Evolutionary conservation across 1,140 invertebrate genomes (phyloP), one percentile per base, ranked within the genome.

Genomic region (Zeugodacus cucurbitae): DNA sequence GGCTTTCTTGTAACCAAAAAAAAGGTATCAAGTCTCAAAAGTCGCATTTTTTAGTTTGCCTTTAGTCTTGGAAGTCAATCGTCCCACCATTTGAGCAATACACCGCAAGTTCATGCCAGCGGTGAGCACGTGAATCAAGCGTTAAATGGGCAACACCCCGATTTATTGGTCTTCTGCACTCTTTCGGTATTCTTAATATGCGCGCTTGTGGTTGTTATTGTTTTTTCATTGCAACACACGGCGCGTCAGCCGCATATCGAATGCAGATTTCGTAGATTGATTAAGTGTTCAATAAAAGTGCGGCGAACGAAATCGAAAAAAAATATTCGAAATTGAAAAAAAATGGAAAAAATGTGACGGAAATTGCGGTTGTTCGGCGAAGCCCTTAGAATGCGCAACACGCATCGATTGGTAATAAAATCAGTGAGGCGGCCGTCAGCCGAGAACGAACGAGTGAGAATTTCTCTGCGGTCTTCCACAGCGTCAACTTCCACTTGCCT

Each of bases 131-230:
- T 48, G n/a, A 26, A 54, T 11, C 2, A 48, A 82, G 74, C 74
- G 74, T 82, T 82, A 82, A 82, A 82, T 82, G 74, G 74, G 74
- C 74, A 82, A 82, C 74, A 82, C 74, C 74, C 74, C 44, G 6
- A 48, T 14, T 48, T 48, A 8, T 48, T n/a, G 74, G 44, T 11
- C 4, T 82, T 11, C 26, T 10, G 74, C 26, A 3, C 22, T 14
- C 44, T 22, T 22, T 44, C 7, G 34, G 8, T n/a, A 29, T 74
- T 44, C 34, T 44, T 41, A 22, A 41, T 10, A 74, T 4, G 3
- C 4, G n/a, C 6, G 41, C n/a, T 17, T 29, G 2, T 37, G 26
- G 8, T 22, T 82, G 48, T 82, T 48, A 48, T 5, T 82, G 17
- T 82, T 82, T 82, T 48, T 54, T 54, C 8, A 54, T 29, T 82